Percentiles rank a stretch among this genome's conserved stretches.
phyloP scores from a whole-genome alignment of 2,888 invertebrate species.

The Pachliopta kotzebuea region DNA sequence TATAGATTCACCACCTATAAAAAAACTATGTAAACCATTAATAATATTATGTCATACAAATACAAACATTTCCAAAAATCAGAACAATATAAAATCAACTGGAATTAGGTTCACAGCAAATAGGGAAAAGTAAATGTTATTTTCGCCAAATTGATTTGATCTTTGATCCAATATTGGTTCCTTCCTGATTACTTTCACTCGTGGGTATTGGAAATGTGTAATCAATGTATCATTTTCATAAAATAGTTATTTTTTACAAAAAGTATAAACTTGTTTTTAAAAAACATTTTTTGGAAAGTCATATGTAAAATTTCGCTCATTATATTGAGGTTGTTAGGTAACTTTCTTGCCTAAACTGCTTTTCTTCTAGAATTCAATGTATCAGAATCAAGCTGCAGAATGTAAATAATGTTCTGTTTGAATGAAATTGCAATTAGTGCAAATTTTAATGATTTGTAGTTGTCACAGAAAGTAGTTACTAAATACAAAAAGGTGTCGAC shows the following conservation, averaged over 20 bases:
- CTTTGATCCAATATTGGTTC: constrained; percentile 11
- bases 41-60: not conserved
- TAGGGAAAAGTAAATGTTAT: constrained; percentile 14
- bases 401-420: no score
- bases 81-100: not conserved
- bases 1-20: not conserved
- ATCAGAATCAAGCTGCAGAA: no score
- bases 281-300: no score
- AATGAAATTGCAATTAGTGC: no score
- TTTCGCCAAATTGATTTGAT: constrained; percentile 12
- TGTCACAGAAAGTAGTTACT: no score
- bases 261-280: no score
- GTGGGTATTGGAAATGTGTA: constrained; percentile 1
- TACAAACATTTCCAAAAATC: not conserved
- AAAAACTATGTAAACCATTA: not conserved
- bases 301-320: no score
- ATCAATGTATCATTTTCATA: not conserved
- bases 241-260: not conserved
- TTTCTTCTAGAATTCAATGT: no score
- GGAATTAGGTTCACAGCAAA: constrained; percentile 11
- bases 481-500: not conserved
- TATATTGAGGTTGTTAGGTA: no score
- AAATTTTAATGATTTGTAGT: no score
- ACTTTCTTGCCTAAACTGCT: no score
- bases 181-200: constrained; percentile 21